Evolutionary conservation across 2,888 invertebrate species (phyloP), one percentile per base, ranked within the genome.

Genomic region (Chrysina gloriosa): DNA sequence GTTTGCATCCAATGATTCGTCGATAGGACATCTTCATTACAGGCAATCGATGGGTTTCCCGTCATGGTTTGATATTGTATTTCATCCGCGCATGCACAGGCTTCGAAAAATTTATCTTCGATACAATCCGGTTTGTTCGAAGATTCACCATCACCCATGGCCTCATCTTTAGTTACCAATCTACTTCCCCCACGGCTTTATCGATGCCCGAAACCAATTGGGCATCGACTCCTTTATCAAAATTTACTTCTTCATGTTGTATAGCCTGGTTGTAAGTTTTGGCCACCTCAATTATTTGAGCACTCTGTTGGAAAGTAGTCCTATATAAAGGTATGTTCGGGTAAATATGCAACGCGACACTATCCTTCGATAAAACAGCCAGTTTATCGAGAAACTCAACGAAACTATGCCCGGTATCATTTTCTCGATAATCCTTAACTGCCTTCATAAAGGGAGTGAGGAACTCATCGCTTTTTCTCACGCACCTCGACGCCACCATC

Each of bases 361-460:
- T 58, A 16, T 58, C 58, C 7, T 39, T 21, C 7, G 69, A 61
- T 11, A 75, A 70, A 42, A 74, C 72, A 5, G 67, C 68, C 16
- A 78, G 56, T 11, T 71, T 73, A 45, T 78, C 76, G 39, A 78
- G 67, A 66, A 78, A 78, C 63, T 58, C 73, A 5, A 77, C 56
- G 4, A 78, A 73, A 68, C 75, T 77, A 9, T 64, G 14, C 2
- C 39, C n/a, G 6, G 63, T 50, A 9, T 69, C 45, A 19, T n/a
- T 54, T 21, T 68, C 69, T 21, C 73, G 66, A 48, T 70, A 70
- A 23, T 74, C 72, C 67, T 73, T 74, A 4, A 76, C 71, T 2
- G 73, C 75, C 14, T 73, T 70, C 75, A 76, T 76, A 61, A 76
- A 76, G 0, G 78, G 78, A 0, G 76, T 76, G 4, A 76, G 66